phyloP scores from a whole-genome alignment of 2,797 vertebrate species.

The Cryptoblepharus egeriae region DNA sequence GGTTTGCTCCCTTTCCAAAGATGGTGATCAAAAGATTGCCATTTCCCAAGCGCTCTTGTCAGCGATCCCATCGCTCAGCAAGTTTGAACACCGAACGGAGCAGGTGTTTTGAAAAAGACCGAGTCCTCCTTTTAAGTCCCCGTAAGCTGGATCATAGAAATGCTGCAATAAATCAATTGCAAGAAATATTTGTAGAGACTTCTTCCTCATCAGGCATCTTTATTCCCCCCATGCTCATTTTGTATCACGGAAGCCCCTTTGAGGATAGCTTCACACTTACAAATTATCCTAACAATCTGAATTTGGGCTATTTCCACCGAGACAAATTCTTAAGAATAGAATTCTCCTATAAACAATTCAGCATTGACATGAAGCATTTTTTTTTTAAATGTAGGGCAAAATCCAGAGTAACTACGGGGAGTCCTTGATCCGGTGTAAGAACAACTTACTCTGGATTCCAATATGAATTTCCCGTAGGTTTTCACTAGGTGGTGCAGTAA shows the following conservation, averaged over 20 bases:
- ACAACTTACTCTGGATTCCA: no score
- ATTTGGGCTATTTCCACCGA: conserved; percentile 34
- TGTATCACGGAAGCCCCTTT: conserved; percentile 30
- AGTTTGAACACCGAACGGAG: not conserved
- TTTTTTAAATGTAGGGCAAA: no score
- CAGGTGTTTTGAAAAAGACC: conserved; percentile 27
- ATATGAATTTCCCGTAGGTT: no score
- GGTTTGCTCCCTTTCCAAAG: no score
- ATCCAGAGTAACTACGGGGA: no score
- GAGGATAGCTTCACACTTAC: conserved; percentile 30
- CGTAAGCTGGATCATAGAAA: conserved; percentile 30
- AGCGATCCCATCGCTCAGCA: not conserved
- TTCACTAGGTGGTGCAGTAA: no score
- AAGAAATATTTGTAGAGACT: conserved; percentile 14
- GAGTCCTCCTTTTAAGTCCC: conserved; percentile 32
- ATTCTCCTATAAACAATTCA: conserved; percentile 41
- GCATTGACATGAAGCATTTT: conserved; percentile 28
- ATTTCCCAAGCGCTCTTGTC: no score
- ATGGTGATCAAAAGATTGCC: no score
- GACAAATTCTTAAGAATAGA: conserved; percentile 39
- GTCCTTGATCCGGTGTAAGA: no score
- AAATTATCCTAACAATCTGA: conserved; percentile 38
- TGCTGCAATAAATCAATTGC: conserved; percentile 2
- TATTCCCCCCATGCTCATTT: not conserved
- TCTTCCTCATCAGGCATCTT: conserved; percentile 3